Percentiles rank a stretch among this genome's conserved stretches.
Conservation (phyloP, 1,140 invertebrate genomes). For the Papilio helenus region DNA sequence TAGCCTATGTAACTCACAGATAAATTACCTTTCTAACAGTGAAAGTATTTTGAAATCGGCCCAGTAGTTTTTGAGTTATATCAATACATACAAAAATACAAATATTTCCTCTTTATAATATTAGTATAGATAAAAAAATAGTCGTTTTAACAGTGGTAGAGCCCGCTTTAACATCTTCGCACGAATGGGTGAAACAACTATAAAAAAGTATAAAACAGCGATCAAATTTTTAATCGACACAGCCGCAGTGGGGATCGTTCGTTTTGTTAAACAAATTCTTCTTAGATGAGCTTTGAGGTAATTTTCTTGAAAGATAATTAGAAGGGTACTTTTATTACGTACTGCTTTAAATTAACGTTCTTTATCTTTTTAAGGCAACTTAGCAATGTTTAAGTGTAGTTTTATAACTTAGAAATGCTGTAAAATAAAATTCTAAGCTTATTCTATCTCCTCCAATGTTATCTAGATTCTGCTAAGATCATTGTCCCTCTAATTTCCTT, state of each 20-base stretch:
- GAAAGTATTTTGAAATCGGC: too few relatives aligned
- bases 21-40: too few relatives aligned
- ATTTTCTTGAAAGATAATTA: slow-evolving; percentile 35
- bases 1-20: too few relatives aligned
- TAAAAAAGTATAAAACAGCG: slow-evolving; percentile 25
- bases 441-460: background rate
- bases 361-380: slow-evolving; percentile 3
- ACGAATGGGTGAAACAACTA: too few relatives aligned
- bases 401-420: background rate
- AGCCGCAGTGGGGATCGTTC: slow-evolving; percentile 20
- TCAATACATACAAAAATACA: too few relatives aligned
- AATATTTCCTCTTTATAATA: too few relatives aligned
- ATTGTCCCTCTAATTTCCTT: background rate
- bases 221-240: slow-evolving; percentile 31
- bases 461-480: background rate
- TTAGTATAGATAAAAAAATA: too few relatives aligned
- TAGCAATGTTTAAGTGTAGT: slow-evolving; percentile 4
- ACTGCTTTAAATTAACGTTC: slow-evolving; percentile 4
- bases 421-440: background rate
- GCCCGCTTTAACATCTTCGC: too few relatives aligned
- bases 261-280: slow-evolving; percentile 36
- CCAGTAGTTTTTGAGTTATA: too few relatives aligned
- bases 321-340: slow-evolving; percentile 24
- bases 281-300: slow-evolving; percentile 21
- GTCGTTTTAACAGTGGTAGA: too few relatives aligned